Evolutionary conservation across 2,888 invertebrate species (phyloP).

Genomic region (Plusia festucae): DNA sequence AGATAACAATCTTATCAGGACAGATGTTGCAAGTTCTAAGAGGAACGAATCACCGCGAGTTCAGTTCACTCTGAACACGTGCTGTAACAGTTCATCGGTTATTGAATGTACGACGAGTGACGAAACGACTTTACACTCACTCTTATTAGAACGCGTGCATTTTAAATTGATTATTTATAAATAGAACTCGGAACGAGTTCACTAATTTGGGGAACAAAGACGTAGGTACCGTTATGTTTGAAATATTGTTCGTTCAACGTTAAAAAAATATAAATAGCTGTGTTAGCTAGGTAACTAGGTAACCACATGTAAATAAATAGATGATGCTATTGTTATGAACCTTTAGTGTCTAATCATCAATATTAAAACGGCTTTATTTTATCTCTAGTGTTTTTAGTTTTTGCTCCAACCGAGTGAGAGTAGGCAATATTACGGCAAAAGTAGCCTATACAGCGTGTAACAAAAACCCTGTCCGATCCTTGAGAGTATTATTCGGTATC

Average conservation of each 20-base stretch:
- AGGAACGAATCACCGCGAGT: slow-evolving; percentile 70
- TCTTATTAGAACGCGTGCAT: slow-evolving; percentile 30
- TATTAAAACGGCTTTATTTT: no score
- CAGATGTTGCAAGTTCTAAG: slow-evolving; percentile 59
- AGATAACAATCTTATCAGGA: slow-evolving; percentile 55
- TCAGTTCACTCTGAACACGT: slow-evolving; percentile 74
- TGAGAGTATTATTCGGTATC: no score
- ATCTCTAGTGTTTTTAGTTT: no score
- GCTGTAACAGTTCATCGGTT: slow-evolving; percentile 64
- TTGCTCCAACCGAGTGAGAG: no score
- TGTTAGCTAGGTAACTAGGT: no score
- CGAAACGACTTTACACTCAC: slow-evolving; percentile 61
- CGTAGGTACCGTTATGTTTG: neutral
- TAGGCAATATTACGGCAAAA: no score
- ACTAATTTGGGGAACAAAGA: slow-evolving; percentile 1
- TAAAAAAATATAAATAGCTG: neutral
- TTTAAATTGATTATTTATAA: slow-evolving; percentile 10
- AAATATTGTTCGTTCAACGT: neutral
- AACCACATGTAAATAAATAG: neutral
- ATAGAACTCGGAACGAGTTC: slow-evolving; percentile 1
- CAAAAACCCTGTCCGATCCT: no score
- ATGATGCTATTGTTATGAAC: neutral
- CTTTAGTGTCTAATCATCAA: no score
- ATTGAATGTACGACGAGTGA: slow-evolving; percentile 68
- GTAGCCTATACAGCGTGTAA: no score